These are phyloP conservation scores for Podabrus alpinus DNA, from an alignment of 2,888 invertebrate genomes.

Conservation along the genomic window DNA sequence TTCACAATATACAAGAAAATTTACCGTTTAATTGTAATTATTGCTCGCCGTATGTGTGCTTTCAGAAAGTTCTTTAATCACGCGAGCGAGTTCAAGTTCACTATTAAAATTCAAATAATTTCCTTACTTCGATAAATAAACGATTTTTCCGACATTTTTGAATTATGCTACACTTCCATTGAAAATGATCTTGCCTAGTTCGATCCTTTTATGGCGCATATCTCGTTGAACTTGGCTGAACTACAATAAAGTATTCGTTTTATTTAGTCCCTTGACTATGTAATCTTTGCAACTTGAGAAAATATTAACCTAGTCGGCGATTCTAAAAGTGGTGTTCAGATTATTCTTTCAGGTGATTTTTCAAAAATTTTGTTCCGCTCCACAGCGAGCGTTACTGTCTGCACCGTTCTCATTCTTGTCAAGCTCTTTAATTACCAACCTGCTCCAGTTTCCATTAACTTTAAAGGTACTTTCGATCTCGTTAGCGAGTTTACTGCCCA, in stretches of 20 bases:
- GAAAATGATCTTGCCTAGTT: constrained; percentile 33
- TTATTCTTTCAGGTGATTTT: too few species aligned
- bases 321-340: not conserved
- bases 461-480: not conserved
- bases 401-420: not conserved
- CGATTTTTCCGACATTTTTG: constrained; percentile 14
- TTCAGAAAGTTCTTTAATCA: constrained; percentile 22
- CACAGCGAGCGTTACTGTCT: too few species aligned
- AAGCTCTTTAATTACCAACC: not conserved
- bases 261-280: constrained; percentile 29
- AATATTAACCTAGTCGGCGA: constrained; percentile 1
- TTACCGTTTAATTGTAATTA: constrained; percentile 8
- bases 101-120: constrained; percentile 26
- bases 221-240: constrained; percentile 38
- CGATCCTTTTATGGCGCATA: constrained; percentile 37
- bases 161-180: constrained; percentile 35
- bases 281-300: constrained; percentile 18
- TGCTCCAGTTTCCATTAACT: not conserved
- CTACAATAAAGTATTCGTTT: constrained; percentile 34
- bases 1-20: not conserved
- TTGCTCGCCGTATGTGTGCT: constrained; percentile 9
- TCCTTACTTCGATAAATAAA: constrained; percentile 26
- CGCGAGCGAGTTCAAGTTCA: constrained; percentile 29
- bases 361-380: not conserved
- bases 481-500: not conserved